Evolutionary conservation across 2,888 invertebrate genomes (phyloP).

Genomic region (Lamellibrachia satsuma): DNA sequence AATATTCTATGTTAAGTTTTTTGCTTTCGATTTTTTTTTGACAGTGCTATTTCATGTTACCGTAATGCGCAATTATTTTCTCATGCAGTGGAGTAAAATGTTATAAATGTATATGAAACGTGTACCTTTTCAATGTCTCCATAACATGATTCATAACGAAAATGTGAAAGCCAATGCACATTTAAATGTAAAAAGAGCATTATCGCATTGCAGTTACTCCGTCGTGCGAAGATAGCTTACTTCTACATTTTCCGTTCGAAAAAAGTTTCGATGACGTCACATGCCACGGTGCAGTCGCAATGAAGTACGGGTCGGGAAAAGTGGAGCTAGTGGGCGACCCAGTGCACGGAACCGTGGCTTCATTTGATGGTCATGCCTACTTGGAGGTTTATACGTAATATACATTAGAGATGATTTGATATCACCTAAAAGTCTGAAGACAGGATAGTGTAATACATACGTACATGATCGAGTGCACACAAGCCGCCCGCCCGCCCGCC

Average conservation of each 20-base stretch:
- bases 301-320: neutral
- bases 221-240: neutral
- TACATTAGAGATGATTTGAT: no score
- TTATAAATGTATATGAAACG: neutral
- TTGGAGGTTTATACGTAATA: neutral
- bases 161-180: neutral
- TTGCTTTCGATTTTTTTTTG: neutral
- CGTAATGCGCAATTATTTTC: neutral
- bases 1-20: no score
- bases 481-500: no score
- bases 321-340: neutral
- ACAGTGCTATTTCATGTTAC: neutral
- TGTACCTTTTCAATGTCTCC: neutral
- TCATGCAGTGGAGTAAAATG: neutral
- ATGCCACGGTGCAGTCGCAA: neutral
- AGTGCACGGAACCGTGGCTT: neutral
- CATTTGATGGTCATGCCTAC: neutral
- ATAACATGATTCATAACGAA: neutral
- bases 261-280: neutral
- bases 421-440: no score
- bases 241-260: constrained; percentile 17
- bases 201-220: neutral
- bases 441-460: no score
- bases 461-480: no score
- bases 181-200: neutral